phyloP scores from a whole-genome alignment of 2,888 invertebrate species.

The Ischnus inquisitorius region DNA sequence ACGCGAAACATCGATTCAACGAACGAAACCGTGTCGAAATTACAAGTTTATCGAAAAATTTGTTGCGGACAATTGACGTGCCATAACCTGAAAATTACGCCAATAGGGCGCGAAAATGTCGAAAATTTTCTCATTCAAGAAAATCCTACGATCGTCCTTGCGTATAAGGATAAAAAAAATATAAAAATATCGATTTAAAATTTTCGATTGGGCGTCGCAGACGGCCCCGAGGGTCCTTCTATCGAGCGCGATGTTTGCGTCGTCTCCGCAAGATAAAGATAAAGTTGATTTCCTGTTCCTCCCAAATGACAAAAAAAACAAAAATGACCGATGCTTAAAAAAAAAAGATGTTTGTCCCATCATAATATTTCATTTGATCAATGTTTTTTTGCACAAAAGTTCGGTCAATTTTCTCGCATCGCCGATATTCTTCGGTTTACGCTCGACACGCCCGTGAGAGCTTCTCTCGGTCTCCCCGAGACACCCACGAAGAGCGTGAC shows the following conservation, averaged over 20 bases:
- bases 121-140: not conserved
- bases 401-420: not conserved
- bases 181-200: not conserved
- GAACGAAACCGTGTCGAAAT: not conserved
- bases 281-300: constrained; percentile 53
- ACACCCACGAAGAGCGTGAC: constrained; percentile 61
- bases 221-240: constrained; percentile 38
- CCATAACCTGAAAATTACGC: constrained; percentile 17
- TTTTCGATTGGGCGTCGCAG: constrained; percentile 30
- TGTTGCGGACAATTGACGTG: not conserved
- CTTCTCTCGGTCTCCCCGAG: constrained; percentile 15
- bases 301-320: constrained; percentile 1
- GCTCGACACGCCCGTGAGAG: constrained; percentile 63
- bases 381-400: not conserved
- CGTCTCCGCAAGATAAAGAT: constrained; percentile 61
- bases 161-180: not conserved
- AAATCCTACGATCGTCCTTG: not conserved
- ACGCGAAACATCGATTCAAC: not conserved
- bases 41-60: not conserved
- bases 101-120: not conserved
- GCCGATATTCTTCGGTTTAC: not conserved
- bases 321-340: not conserved
- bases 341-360: not conserved
- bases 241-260: constrained; percentile 61
- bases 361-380: not conserved